A percentile compares a stretch with the other conserved stretches of the same genome.
Conservation (phyloP, 2,797 vertebrate genomes). For the Sus cebifrons region DNA sequence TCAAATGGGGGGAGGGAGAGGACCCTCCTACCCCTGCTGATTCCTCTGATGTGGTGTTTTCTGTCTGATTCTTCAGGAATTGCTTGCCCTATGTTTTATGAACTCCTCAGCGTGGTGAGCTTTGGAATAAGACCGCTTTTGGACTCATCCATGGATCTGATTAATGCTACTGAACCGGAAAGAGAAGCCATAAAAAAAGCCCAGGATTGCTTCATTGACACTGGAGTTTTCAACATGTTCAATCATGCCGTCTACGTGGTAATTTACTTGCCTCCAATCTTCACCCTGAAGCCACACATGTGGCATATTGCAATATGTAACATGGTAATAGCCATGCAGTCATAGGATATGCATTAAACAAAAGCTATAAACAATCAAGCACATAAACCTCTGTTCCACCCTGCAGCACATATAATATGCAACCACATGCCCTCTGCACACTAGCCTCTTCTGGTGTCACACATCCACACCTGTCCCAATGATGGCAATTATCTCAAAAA, state of each 20-base stretch:
- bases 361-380: background rate
- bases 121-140: accelerated
- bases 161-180: background rate
- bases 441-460: background rate
- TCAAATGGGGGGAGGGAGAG: background rate
- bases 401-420: background rate
- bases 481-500: background rate
- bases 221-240: accelerated
- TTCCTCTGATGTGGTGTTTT: background rate
- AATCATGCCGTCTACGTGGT: background rate
- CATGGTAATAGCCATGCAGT: background rate
- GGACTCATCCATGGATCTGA: accelerated
- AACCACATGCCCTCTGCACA: background rate
- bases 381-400: background rate
- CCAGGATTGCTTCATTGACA: constrained; percentile 33
- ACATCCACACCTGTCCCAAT: background rate
- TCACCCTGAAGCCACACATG: too few relatives aligned
- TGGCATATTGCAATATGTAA: too few relatives aligned
- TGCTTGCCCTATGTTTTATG: background rate
- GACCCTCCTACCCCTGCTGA: background rate
- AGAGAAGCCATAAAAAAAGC: background rate
- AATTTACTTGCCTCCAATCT: background rate
- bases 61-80: background rate
- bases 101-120: accelerated
- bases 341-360: background rate